Conservation (phyloP, 2,113 vertebrate genomes). For the Silurus meridionalis region DNA sequence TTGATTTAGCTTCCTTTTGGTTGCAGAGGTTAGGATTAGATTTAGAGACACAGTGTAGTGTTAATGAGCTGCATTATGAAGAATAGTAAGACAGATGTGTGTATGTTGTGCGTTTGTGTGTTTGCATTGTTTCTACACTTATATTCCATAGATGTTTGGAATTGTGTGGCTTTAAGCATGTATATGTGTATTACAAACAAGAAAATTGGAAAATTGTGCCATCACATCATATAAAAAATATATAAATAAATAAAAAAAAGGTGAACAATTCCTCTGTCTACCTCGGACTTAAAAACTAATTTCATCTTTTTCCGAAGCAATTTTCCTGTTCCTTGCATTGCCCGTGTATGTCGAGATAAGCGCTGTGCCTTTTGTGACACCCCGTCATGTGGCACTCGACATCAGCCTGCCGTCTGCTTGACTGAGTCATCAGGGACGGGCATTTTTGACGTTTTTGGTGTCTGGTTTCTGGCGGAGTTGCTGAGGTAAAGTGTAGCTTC, state of each 20-base stretch:
- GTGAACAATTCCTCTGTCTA: conserved; percentile 21
- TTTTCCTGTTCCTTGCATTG: conserved; percentile 28
- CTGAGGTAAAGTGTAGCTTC: conserved; percentile 43
- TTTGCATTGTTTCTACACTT: not conserved
- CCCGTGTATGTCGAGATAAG: conserved; percentile 28
- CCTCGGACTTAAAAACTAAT: conserved; percentile 28
- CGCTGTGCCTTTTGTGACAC: conserved; percentile 22
- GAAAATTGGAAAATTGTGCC: conserved; percentile 19
- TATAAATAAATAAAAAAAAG: not conserved
- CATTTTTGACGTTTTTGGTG: not conserved
- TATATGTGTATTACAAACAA: not conserved
- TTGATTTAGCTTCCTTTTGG: not conserved
- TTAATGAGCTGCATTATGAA: not conserved
- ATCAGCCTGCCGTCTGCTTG: conserved; percentile 24
- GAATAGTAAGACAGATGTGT: not conserved
- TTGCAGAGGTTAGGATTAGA: not conserved
- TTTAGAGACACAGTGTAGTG: not conserved
- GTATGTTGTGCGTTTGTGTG: not conserved
- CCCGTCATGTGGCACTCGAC: conserved; percentile 26
- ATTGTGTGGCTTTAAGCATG: not conserved
- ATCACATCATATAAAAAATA: conserved; percentile 8
- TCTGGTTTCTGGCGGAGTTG: conserved; percentile 26
- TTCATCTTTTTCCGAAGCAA: conserved; percentile 33
- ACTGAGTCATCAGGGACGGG: conserved; percentile 37
- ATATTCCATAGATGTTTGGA: not conserved